A percentile compares a stretch with the other conserved stretches of the same genome.
Evolutionary conservation across 2,797 vertebrate genomes (phyloP).

Genomic region (Passerculus sandwichensis): DNA sequence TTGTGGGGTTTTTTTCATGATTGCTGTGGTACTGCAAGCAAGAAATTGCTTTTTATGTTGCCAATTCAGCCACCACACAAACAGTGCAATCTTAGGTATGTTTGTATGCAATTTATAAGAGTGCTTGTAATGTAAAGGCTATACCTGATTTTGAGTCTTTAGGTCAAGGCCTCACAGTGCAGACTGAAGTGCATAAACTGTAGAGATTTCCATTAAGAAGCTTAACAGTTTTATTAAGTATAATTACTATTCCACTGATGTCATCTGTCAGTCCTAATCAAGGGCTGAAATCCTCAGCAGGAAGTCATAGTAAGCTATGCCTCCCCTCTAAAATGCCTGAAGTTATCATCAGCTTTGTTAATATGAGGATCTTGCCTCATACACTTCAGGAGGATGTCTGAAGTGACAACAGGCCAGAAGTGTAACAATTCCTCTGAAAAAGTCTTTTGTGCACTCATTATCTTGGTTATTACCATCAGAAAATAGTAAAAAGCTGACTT

Average conservation of each 20-base stretch:
- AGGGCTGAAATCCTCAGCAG: background rate
- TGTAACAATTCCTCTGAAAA: background rate
- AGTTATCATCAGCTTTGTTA: background rate
- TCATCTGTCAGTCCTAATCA: background rate
- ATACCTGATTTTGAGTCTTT: background rate
- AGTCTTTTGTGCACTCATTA: background rate
- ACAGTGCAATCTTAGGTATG: background rate
- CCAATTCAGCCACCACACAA: background rate
- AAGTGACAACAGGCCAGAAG: background rate
- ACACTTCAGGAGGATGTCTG: background rate
- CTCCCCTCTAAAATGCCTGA: background rate
- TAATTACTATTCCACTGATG: background rate
- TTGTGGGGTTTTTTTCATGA: accelerated
- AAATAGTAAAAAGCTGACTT: background rate
- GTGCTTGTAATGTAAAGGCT: background rate
- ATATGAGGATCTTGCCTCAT: background rate
- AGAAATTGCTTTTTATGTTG: background rate
- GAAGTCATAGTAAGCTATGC: background rate
- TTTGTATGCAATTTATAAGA: background rate
- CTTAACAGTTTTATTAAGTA: background rate
- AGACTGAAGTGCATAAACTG: background rate
- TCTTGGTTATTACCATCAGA: background rate
- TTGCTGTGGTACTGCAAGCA: background rate
- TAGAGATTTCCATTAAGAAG: background rate
- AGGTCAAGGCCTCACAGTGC: background rate